Evolutionary conservation across 2,113 vertebrate genomes (phyloP).

Genomic region (Osmerus eperlanus): DNA sequence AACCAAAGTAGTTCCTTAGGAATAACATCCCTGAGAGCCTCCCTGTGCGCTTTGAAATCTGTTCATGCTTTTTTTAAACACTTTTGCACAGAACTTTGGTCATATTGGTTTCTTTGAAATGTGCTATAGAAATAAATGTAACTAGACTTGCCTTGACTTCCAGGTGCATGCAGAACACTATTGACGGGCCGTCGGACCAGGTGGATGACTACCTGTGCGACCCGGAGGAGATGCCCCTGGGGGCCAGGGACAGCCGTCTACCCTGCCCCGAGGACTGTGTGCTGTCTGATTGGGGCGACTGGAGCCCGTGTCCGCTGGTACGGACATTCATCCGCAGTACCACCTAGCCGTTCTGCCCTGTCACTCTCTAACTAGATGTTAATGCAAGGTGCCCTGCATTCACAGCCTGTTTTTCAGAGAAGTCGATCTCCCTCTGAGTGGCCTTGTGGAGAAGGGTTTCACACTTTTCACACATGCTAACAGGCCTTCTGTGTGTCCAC

Average conservation of each 20-base stretch:
- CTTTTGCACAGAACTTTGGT: neutral
- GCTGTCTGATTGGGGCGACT: conserved; percentile 88
- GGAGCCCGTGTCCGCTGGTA: conserved; percentile 84
- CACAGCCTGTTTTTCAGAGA: neutral
- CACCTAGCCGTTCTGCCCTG: too few species aligned
- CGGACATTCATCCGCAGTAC: conserved; percentile 17
- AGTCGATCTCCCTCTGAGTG: too few species aligned
- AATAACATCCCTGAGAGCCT: too few species aligned
- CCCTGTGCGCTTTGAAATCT: too few species aligned
- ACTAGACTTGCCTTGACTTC: neutral
- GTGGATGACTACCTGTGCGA: conserved; percentile 97
- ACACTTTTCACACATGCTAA: neutral
- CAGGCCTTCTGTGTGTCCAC: neutral
- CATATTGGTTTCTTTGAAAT: neutral
- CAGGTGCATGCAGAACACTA: conserved; percentile 95
- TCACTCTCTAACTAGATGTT: too few species aligned
- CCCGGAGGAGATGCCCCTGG: conserved; percentile 94
- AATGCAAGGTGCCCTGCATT: neutral
- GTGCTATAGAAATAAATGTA: neutral
- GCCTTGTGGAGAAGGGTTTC: too few species aligned
- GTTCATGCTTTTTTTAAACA: neutral
- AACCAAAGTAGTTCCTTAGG: too few species aligned
- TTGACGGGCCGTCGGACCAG: conserved; percentile 90
- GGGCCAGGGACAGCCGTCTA: conserved; percentile 86
- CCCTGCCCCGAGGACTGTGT: conserved; percentile 96